These are phyloP conservation scores for Pollenia griseotomentosa DNA, from an alignment of 2,888 invertebrate species.

Conservation along the genomic window DNA sequence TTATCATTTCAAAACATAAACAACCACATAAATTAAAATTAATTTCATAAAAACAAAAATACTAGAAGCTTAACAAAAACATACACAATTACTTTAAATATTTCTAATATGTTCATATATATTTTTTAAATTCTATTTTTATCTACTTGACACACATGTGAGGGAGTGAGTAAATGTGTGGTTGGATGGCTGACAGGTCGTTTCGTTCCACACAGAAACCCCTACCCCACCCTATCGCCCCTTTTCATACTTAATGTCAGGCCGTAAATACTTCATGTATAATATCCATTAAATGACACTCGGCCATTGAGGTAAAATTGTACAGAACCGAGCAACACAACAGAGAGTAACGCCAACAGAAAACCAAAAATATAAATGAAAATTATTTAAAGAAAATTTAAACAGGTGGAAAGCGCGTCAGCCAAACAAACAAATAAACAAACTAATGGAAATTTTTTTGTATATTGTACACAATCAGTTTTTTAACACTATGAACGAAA, in stretches of 20 bases:
- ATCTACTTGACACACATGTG: slow-evolving; percentile 13
- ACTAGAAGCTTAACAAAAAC: not conserved
- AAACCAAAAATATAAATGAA: not conserved
- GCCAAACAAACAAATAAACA: not conserved
- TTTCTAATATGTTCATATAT: not conserved
- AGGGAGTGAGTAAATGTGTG: not conserved
- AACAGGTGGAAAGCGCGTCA: slow-evolving; percentile 32
- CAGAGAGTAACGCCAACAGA: not conserved
- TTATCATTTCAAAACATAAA: slow-evolving; percentile 41
- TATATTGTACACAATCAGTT: not conserved
- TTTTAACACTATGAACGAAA: not conserved
- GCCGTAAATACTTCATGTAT: not conserved
- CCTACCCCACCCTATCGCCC: too few species aligned
- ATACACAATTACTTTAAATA: not conserved
- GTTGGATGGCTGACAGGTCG: not conserved
- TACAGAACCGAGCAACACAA: not conserved
- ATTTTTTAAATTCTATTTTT: slow-evolving; percentile 1
- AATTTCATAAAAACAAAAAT: not conserved
- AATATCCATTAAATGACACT: slow-evolving; percentile 35
- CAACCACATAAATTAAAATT: slow-evolving; percentile 59
- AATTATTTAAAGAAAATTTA: slow-evolving; percentile 26
- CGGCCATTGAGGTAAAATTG: slow-evolving; percentile 1
- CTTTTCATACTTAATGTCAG: slow-evolving; percentile 29
- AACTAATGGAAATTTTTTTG: slow-evolving; percentile 1
- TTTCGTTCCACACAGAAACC: slow-evolving; percentile 7